Evolutionary conservation across 2,113 vertebrate genomes (phyloP), one percentile per base, ranked within the genome.

Genomic region (Todiramphus chloris): DNA sequence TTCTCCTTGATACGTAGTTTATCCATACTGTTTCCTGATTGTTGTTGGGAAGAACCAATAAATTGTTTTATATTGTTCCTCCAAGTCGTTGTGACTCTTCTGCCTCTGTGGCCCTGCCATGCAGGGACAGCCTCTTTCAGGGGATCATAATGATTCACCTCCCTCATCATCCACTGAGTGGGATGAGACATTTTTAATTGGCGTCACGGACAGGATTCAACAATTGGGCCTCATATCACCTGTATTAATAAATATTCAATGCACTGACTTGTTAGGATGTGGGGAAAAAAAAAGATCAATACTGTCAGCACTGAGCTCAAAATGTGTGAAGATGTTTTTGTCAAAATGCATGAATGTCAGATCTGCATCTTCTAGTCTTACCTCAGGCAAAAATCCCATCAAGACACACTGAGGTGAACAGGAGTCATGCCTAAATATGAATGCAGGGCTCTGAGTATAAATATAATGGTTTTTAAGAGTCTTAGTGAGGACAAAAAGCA

Each of bases 261-360:
- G n/a, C 41, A 81, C 14, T 50, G 62, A 67, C 31, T 63, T 77
- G 23, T 18, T 50, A 77, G 76, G 20, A 48, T 86, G 15, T 56
- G 62, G 18, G 28, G 63, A 6, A 39, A 60, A 55, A 59, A 67
- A 69, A 37, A 39, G 3, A 62, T 53, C 78, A 88, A 30, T 90
- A 23, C 13, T 82, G 27, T 82, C 48, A 76, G 30, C 8, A 60
- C 39, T 63, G 55, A 74, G 46, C 23, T 86, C 58, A 55, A 68
- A 94, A 90, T 51, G 17, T 28, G 18, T 69, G 44, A 69, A 76
- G 44, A 31, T 80, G 72, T 88, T 85, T 91, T 85, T 90, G 82
- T 95, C 89, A 93, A 72, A 95, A 76, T 3, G 13, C 30, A 76
- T 80, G 46, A 94, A 69, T 24, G 53, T 91, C 92, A 91, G 24